Base-by-base conservation (phyloP, 1,140 invertebrate genomes). In the Acromyrmex heyeri region DNA sequence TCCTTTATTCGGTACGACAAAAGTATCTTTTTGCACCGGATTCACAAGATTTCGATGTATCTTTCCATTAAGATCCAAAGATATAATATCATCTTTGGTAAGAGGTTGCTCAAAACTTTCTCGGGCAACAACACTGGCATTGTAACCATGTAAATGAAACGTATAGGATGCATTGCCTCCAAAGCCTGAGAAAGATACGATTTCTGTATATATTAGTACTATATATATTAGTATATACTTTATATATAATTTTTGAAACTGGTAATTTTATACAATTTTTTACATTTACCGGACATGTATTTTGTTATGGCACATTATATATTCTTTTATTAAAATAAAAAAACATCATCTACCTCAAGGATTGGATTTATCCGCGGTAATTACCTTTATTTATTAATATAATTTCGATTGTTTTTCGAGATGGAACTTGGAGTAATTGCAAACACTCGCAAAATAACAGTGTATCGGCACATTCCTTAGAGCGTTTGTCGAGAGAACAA, bases 21-120 rank as follows among this genome's bases (percentile, higher is more conserved):
- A 92, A n/a, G 91, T 92, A 72, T 94, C 93, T 34, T 93, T 94
- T 10, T 38, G 85, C 0, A 86, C 79, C 7, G 91, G 90, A 86
- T 91, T 86, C 10, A 92, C 61, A 7, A 95, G 87, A 86, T 96
- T 95, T 64, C 95, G 90, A 24, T 86, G 59, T 18, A 96, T 92
- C 14, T 92, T 86, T 21, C 95, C 95, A 48, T 93, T 87, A 2
- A 69, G 62, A 62, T 96, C 93, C 57, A 96, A 76, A 18, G 73
- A 65, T 27, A 89, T 69, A 44, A 93, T 85, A 24, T 92, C 86
- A 14, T 91, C 65, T 82, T 87, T 92, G 8, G 69, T 88, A 27
- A 93, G 87, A 12, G 93, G 87, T 2, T n/a, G 50, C 38, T 86
- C 59, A 44, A 93, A 93, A 62, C 48, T 89, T 0, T 59, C 57